Base-by-base conservation (phyloP, 2,888 invertebrate species). In the Tanypteryx hageni region DNA sequence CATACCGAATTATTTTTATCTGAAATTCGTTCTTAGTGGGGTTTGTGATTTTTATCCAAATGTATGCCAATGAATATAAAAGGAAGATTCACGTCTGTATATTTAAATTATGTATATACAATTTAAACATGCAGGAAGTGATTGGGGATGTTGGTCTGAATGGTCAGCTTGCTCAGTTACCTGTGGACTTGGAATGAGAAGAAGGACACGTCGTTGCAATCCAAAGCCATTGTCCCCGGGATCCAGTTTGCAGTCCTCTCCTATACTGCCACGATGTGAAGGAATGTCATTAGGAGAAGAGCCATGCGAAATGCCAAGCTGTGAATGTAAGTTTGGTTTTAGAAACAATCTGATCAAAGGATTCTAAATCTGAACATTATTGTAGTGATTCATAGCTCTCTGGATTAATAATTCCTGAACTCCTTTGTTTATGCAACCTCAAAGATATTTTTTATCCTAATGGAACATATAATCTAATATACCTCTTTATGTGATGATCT, bases 141-240 rank as follows among this genome's bases (percentile, higher is more conserved):
- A 97, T 94, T 98, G 98, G 98, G 96, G 97, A 4, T 98, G 98
- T 94, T 98, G 98, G 98, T 97, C 97, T 0, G 98, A 98, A 89
- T 98, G 98, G 97, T 96, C 97, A 5, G 96, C 96, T 16, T 98
- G 98, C 94, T 97, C 97, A 44, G 97, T 96, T 0, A 96, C 96
- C 0, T 98, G 98, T 94, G 97, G 97, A 0, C 95, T 96, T 85
- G 98, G 98, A 0, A 95, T 97, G 31, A 96, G 96, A 86, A 96
- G 96, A 27, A 96, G 98, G 92, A 96, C 96, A 0, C 96, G 98
- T 56, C 96, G 96, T 93, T 98, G 98, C 89, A 89, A 89, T 93
- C 95, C 93, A 94, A 94, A 92, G 93, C 94, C 92, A 93, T 94
- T 94, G 57, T 94, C 93, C 92, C 95, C 95, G 93, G 94, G 94